phyloP scores from a whole-genome alignment of 2,797 vertebrate genomes.

The Pangasius krempfi region DNA sequence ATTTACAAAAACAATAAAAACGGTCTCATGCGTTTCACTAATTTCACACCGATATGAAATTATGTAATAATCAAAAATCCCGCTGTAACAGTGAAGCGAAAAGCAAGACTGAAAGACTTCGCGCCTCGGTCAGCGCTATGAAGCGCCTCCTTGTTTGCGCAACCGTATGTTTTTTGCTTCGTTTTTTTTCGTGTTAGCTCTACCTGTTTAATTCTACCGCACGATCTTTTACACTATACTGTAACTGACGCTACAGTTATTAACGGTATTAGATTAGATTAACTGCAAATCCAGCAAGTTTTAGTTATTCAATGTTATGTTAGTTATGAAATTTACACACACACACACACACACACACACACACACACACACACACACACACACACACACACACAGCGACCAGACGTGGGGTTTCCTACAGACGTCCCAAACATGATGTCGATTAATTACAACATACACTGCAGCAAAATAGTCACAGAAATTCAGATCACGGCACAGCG shows the following conservation, averaged over 20 bases:
- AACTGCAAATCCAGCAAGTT: neutral
- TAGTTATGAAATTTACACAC: too few species aligned
- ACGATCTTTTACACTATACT: neutral
- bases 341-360: too few species aligned
- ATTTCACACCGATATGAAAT: neutral
- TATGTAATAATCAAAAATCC: neutral
- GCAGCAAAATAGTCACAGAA: neutral
- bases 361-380: neutral
- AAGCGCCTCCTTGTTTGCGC: neutral
- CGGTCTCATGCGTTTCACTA: neutral
- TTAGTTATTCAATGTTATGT: neutral
- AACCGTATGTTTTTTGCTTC: neutral
- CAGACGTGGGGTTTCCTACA: neutral
- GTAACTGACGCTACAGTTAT: too few species aligned
- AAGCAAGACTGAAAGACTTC: neutral
- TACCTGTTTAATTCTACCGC: neutral
- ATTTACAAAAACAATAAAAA: neutral
- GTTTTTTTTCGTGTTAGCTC: too few species aligned
- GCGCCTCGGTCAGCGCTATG: neutral
- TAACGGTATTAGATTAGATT: neutral
- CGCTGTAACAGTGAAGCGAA: neutral
- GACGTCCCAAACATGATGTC: neutral
- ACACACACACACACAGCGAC: too few species aligned
- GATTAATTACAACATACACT: neutral
- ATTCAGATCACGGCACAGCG: neutral